Conservation (phyloP, 2,797 vertebrate species). For the Oreortyx pictus region DNA sequence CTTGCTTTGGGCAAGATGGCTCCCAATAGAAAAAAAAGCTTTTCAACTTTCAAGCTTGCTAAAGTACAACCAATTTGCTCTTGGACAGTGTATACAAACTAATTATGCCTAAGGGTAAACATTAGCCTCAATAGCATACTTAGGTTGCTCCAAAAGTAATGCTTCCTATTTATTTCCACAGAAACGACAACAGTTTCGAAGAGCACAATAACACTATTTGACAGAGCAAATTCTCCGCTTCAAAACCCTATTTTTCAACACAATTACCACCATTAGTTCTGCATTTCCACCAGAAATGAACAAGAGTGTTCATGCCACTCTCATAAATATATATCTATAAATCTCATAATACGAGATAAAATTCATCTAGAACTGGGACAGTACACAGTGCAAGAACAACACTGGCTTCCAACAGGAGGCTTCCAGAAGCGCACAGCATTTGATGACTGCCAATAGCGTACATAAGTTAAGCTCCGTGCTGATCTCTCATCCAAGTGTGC, state of each 20-base stretch:
- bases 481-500: not conserved
- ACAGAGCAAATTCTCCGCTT: too few relatives aligned
- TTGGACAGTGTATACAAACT: not conserved
- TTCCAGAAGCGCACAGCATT: not conserved
- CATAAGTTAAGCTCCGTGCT: not conserved
- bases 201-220: too few relatives aligned
- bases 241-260: too few relatives aligned
- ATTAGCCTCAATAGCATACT: not conserved
- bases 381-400: not conserved
- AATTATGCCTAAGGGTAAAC: not conserved
- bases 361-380: not conserved
- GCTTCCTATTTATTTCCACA: too few relatives aligned
- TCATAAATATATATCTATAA: too few relatives aligned
- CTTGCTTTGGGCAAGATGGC: not conserved
- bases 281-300: too few relatives aligned
- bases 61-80: not conserved
- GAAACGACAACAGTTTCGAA: too few relatives aligned
- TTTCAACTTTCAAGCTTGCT: not conserved
- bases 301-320: too few relatives aligned
- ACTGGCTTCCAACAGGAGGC: not conserved
- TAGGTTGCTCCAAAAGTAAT: too few relatives aligned
- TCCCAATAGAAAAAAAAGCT: not conserved
- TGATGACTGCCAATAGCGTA: not conserved
- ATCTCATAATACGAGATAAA: not conserved
- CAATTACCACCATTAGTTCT: too few relatives aligned